Evolutionary conservation across 2,888 invertebrate species (phyloP), one percentile per base, ranked within the genome.

Genomic region (Oxyscelio sp.): DNA sequence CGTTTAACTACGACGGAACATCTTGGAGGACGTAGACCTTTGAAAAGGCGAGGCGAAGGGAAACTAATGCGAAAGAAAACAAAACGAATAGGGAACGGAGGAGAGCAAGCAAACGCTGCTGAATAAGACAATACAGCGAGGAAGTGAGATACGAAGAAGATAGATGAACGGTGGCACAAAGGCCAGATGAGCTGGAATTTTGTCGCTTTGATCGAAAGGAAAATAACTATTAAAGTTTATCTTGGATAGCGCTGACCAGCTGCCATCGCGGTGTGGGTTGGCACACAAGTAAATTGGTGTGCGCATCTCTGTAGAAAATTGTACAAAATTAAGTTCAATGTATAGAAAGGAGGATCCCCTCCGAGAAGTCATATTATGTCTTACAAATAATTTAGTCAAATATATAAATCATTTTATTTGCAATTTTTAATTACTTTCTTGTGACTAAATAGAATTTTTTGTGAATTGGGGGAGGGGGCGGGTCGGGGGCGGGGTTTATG

Each of bases 11-110:
- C 71, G 66, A 70, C 58, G 70, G 58, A 75, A 74, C 83, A 83
- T 79, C 79, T 54, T 58, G 63, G 54, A 83, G 83, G 74, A 83
- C 79, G 70, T 79, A 79, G 83, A 83, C 83, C 83, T 70, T 54
- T 61, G 61, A 63, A 65, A 79, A 78, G 83, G 75, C 48, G 66
- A 78, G 78, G 73, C 74, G 34, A 75, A 75, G 70, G 80, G 75
- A 75, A 80, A 80, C 70, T 80, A 65, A 78, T 66, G 79, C 68
- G 84, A 65, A 80, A 73, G 74, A 71, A 79, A 83, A 83, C 66
- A 73, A 74, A 83, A 68, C 74, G 61, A 74, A 63, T 19, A 59
- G 21, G 68, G 48, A 70, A 56, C 45, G 58, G 48, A 65, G 56
- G 34, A n/a, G 63, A 38, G 27, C 40, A 58, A 59, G 56, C 50